phyloP scores from a whole-genome alignment of 1,140 invertebrate genomes.

The Drosophila burlai region DNA sequence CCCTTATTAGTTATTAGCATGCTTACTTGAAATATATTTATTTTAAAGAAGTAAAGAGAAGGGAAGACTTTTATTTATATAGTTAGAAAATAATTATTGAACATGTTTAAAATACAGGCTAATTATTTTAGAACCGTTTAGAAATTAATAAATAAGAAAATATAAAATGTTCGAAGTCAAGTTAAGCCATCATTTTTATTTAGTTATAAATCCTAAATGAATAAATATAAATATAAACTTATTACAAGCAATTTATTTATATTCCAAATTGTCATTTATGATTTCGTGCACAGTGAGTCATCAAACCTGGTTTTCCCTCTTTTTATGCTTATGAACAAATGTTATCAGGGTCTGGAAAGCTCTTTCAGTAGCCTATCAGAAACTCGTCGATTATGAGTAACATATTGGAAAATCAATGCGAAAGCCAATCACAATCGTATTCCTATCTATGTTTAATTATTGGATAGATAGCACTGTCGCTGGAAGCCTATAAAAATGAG shows the following conservation, averaged over 20 bases:
- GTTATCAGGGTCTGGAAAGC: conserved; percentile 1
- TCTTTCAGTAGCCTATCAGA: conserved; percentile 33
- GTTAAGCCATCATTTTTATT: background rate
- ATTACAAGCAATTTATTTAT: background rate
- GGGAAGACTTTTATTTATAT: background rate
- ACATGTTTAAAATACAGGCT: background rate
- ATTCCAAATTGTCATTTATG: background rate
- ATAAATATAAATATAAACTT: too few species aligned
- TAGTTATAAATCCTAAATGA: background rate
- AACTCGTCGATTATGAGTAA: conserved; percentile 11
- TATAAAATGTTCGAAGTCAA: too few species aligned
- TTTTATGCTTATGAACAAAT: conserved; percentile 1
- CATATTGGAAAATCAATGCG: conserved; percentile 6
- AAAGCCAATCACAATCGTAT: conserved; percentile 16
- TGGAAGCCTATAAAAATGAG: conserved; percentile 9
- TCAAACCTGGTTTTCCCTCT: background rate
- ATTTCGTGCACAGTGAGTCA: conserved; percentile 6
- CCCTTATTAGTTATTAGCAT: background rate
- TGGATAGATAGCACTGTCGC: background rate
- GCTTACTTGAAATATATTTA: too few species aligned
- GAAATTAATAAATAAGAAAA: background rate
- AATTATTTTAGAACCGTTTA: background rate
- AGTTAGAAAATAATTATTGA: background rate
- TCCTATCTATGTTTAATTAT: conserved; percentile 18
- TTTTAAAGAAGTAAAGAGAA: background rate